Conservation (phyloP, 2,888 invertebrate genomes). For the Rhingia campestris region DNA sequence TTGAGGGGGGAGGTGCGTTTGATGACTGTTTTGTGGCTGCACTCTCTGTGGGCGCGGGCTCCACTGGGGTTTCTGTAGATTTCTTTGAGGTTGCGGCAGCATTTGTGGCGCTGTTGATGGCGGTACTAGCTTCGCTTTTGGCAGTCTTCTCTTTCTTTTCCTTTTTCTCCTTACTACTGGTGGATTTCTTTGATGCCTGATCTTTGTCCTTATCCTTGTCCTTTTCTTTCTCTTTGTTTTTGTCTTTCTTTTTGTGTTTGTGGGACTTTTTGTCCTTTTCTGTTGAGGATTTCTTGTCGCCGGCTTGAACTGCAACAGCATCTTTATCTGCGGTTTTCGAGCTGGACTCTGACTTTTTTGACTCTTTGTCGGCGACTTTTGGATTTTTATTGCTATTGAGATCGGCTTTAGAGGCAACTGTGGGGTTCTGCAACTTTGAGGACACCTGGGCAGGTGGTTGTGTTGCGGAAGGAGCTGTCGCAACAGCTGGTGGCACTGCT, state of each 20-base stretch:
- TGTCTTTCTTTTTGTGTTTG: conserved; percentile 87
- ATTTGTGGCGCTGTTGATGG: conserved; percentile 45
- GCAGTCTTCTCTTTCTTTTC: conserved; percentile 73
- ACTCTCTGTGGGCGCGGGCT: conserved; percentile 75
- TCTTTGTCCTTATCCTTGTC: conserved; percentile 84
- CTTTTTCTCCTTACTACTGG: conserved; percentile 70
- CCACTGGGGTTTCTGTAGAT: conserved; percentile 49
- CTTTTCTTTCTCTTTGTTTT: conserved; percentile 87
- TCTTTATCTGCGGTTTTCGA: conserved; percentile 66
- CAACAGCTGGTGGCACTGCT: conserved; percentile 61
- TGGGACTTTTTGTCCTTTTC: conserved; percentile 85
- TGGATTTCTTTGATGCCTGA: conserved; percentile 73
- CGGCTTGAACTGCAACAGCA: conserved; percentile 46
- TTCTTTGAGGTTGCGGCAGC: conserved; percentile 59
- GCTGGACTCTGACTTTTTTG: conserved; percentile 72
- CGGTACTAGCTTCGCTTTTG: conserved; percentile 65
- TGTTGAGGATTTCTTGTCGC: conserved; percentile 61
- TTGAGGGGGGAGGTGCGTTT: conserved; percentile 27
- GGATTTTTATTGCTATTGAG: conserved; percentile 68
- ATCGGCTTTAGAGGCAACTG: conserved; percentile 53
- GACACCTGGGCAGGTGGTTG: conserved; percentile 7
- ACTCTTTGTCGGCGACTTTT: conserved; percentile 75
- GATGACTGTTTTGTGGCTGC: conserved; percentile 74
- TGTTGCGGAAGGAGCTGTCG: conserved; percentile 14
- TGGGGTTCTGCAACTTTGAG: conserved; percentile 42